Conservation (phyloP, 2,797 vertebrate genomes). For the Acanthurus tractus region DNA sequence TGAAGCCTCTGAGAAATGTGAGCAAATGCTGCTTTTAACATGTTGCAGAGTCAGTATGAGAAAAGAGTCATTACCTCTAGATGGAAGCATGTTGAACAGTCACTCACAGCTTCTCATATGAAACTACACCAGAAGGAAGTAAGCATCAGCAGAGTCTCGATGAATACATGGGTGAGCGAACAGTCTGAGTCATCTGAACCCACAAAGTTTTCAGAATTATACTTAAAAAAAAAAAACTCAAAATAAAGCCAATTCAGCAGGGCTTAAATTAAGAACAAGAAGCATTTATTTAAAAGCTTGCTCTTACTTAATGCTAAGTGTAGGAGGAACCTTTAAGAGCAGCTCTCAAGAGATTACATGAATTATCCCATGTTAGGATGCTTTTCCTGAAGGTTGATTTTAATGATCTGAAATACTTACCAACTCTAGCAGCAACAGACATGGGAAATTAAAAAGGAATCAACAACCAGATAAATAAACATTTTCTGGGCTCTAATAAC, state of each 20-base stretch:
- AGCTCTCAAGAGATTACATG: not conserved
- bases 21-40: conserved; percentile 12
- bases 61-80: conserved; percentile 8
- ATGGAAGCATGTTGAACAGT: conserved; percentile 1
- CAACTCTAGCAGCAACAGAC: not conserved
- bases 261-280: not conserved
- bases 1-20: not conserved
- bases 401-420: not conserved
- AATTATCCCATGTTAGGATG: not conserved
- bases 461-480: not conserved
- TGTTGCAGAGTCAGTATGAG: conserved; percentile 24
- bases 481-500: not conserved
- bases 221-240: not conserved
- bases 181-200: conserved; percentile 40
- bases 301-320: not conserved
- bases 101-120: conserved; percentile 2
- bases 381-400: not conserved
- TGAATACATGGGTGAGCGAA: conserved; percentile 17
- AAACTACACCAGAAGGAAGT: conserved; percentile 35
- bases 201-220: not conserved
- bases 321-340: not conserved
- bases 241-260: not conserved
- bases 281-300: not conserved
- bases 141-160: not conserved
- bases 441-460: not conserved